Evolutionary conservation across 2,797 vertebrate genomes (phyloP).

Genomic region (Rachycentron canadum): DNA sequence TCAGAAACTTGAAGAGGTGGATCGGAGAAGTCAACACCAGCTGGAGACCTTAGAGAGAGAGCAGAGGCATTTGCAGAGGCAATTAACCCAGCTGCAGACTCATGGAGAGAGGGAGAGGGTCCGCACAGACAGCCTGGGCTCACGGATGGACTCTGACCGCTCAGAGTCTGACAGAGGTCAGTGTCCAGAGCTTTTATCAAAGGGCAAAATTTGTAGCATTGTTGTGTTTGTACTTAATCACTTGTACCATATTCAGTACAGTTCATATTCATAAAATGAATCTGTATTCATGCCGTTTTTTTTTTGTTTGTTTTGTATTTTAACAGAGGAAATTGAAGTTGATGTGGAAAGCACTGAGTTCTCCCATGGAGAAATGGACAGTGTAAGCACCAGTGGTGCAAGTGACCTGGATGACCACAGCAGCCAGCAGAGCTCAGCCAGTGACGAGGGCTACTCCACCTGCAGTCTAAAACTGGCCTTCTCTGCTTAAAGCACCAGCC

Average conservation of each 20-base stretch:
- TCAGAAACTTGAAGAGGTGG: conserved; percentile 98
- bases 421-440: conserved; percentile 97
- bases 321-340: conserved; percentile 97
- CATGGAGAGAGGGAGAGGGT: conserved; percentile 89
- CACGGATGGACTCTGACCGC: conserved; percentile 92
- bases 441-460: conserved; percentile 99
- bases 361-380: conserved; percentile 99
- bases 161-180: conserved; percentile 97
- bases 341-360: conserved; percentile 99
- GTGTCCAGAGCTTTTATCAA: conserved; percentile 9
- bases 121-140: conserved; percentile 93
- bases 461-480: conserved; percentile 95
- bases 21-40: conserved; percentile 95
- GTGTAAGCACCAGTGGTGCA: conserved; percentile 95
- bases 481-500: conserved; percentile 79
- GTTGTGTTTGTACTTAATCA: background rate
- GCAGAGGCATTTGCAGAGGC: conserved; percentile 96
- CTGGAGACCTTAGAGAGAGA: conserved; percentile 95
- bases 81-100: conserved; percentile 94
- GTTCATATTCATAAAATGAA: background rate
- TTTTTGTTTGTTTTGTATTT: conserved; percentile 33
- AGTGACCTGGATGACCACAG: conserved; percentile 99
- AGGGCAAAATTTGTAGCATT: background rate
- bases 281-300: background rate
- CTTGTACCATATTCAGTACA: too few relatives aligned